Evolutionary conservation across 2,113 vertebrate species (phyloP).

Genomic region (Sarotherodon lohbergeri): DNA sequence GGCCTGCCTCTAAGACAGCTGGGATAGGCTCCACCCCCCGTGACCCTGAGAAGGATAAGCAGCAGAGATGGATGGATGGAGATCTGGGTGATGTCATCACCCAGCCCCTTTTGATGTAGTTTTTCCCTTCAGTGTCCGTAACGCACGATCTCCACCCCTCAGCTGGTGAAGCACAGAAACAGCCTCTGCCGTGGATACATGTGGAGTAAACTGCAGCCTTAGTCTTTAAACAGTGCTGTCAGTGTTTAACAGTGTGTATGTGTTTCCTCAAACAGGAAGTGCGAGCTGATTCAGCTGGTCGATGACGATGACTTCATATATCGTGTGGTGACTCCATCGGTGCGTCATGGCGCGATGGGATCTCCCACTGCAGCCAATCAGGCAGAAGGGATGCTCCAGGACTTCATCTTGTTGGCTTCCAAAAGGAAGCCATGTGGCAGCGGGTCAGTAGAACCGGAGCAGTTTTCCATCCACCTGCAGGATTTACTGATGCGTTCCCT

Average conservation of each 20-base stretch:
- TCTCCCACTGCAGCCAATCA: neutral
- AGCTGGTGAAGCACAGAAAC: neutral
- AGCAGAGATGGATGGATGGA: neutral
- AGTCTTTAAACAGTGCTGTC: neutral
- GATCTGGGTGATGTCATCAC: neutral
- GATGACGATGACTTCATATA: constrained; percentile 88
- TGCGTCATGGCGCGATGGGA: neutral
- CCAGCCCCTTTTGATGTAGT: neutral
- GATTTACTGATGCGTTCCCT: neutral
- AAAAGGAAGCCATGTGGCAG: constrained; percentile 80
- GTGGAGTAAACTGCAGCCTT: neutral
- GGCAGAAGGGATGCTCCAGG: constrained; percentile 72
- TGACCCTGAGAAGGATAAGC: neutral
- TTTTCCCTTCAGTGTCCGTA: neutral
- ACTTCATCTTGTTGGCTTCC: constrained; percentile 88
- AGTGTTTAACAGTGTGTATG: neutral
- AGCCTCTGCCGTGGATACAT: neutral
- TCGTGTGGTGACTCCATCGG: constrained; percentile 77
- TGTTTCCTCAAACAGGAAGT: constrained; percentile 63
- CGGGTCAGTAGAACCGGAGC: constrained; percentile 66
- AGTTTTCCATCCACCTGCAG: neutral
- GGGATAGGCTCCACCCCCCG: neutral
- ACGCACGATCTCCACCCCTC: neutral
- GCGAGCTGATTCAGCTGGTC: constrained; percentile 80
- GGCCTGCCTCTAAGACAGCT: neutral